phyloP scores from a whole-genome alignment of 2,888 invertebrate species.

The Cantharis nigra region DNA sequence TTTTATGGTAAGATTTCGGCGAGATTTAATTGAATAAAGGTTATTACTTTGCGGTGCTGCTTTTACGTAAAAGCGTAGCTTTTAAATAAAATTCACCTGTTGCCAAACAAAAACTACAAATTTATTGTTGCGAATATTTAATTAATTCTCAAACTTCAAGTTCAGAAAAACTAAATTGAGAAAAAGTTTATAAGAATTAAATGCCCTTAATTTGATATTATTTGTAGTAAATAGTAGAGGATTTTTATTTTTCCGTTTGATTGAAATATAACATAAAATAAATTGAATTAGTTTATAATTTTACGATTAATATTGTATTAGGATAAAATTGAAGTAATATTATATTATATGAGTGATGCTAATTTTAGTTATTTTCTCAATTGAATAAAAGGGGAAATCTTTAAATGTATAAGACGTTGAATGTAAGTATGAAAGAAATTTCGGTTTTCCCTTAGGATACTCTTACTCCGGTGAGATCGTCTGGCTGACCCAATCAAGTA shows the following conservation, averaged over 20 bases:
- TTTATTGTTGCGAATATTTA: neutral
- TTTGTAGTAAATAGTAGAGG: neutral
- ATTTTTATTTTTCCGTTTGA: neutral
- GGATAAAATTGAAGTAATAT: neutral
- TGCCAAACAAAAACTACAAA: neutral
- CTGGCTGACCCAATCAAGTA: conserved; percentile 51
- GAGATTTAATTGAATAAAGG: neutral
- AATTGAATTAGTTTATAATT: neutral
- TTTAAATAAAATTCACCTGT: neutral
- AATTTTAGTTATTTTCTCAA: neutral
- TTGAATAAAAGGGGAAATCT: neutral
- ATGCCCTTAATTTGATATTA: neutral
- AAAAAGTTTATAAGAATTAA: neutral
- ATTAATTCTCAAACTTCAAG: neutral
- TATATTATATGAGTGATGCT: neutral
- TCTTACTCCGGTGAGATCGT: conserved; percentile 33
- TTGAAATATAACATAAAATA: neutral
- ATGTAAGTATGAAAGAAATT: conserved; percentile 34
- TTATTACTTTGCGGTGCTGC: neutral
- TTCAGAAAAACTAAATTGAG: neutral
- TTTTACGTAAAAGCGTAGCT: neutral
- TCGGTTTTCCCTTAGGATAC: conserved; percentile 34
- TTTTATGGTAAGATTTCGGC: neutral
- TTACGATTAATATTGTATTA: neutral
- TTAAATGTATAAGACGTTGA: conserved; percentile 19